Evolutionary conservation across 2,113 vertebrate species (phyloP), one percentile per base, ranked within the genome.

Genomic region (Tupaia tana): DNA sequence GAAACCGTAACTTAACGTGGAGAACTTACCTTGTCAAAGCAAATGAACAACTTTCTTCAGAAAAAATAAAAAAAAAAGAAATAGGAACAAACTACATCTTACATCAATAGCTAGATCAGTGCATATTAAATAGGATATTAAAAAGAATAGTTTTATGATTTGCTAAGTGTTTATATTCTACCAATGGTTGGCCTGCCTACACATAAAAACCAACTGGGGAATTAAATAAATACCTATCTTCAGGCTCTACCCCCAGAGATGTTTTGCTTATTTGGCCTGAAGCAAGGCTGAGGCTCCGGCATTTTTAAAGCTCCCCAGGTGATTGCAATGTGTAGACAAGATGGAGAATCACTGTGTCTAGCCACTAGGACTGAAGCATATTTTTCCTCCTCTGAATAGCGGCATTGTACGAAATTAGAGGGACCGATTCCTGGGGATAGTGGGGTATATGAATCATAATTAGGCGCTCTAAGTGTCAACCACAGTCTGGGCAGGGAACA

Each of bases 401-500:
- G 24, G 83, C 73, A n/a, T 87, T 61, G 10, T 89, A 9, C 24
- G 22, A 94, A 92, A 95, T 96, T 83, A 96, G 89, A 95, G 19
- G 79, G 73, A 89, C 56, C 56, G 88, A 56, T 95, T 95, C 75
- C 75, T n/a, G 54, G 88, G 91, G 94, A 94, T 90, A 56, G 77
- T 82, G 71, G 91, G 91, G 96, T 96, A 87, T 7, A 86, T 85
- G 93, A 94, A 96, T 97, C 89, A 96, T 94, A 96, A 97, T 97
- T 83, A 96, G 90, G 71, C 75, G 74, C 73, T 96, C 12, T 70
- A 95, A 96, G 54, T 91, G 94, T 86, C 94, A 95, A 85, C 93
- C 80, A 3, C 85, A 89, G 90, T 11, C 80, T 91, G 78, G 70
- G 78, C 25, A 96, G 66, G 74, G 96, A 93, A 71, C 78, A 95